A percentile compares a stretch with the other conserved stretches of the same genome.
These are phyloP conservation scores for Melanchra persicariae DNA, from an alignment of 2,888 invertebrate genomes.

Conservation along the genomic window DNA sequence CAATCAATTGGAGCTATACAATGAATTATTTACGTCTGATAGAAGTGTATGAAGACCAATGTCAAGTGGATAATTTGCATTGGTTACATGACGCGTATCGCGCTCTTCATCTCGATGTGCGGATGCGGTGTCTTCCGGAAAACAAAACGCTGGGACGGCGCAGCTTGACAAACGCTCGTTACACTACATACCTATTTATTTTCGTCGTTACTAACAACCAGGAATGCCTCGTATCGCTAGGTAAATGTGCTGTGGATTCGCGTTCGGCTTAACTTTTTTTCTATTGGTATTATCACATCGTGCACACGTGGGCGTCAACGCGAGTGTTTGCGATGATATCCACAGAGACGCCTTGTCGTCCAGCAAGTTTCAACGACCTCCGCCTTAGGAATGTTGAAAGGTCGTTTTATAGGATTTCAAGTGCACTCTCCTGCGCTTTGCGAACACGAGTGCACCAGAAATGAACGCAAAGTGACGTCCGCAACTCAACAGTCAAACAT, in stretches of 20 bases:
- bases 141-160: constrained; percentile 45
- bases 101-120: constrained; percentile 40
- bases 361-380: constrained; percentile 63
- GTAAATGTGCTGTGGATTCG: constrained; percentile 46
- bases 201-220: constrained; percentile 66
- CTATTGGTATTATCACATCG: constrained; percentile 29
- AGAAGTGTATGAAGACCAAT: constrained; percentile 64
- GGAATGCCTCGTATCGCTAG: constrained; percentile 12
- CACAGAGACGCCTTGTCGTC: constrained; percentile 34
- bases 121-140: constrained; percentile 47
- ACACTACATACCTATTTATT: constrained; percentile 59
- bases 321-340: constrained; percentile 33
- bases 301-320: constrained; percentile 43
- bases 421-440: constrained; percentile 61
- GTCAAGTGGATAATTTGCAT: constrained; percentile 67
- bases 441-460: constrained; percentile 34
- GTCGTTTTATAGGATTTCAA: constrained; percentile 73
- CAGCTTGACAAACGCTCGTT: constrained; percentile 60
- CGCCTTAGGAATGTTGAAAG: constrained; percentile 53
- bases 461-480: constrained; percentile 37
- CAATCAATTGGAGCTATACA: constrained; percentile 40
- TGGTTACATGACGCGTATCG: constrained; percentile 51
- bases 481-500: constrained; percentile 22
- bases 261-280: constrained; percentile 40
- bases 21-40: constrained; percentile 58